A percentile compares a stretch with the other conserved stretches of the same genome.
phyloP scores from a whole-genome alignment of 2,888 invertebrate species.

The Philopedon plagiatum region DNA sequence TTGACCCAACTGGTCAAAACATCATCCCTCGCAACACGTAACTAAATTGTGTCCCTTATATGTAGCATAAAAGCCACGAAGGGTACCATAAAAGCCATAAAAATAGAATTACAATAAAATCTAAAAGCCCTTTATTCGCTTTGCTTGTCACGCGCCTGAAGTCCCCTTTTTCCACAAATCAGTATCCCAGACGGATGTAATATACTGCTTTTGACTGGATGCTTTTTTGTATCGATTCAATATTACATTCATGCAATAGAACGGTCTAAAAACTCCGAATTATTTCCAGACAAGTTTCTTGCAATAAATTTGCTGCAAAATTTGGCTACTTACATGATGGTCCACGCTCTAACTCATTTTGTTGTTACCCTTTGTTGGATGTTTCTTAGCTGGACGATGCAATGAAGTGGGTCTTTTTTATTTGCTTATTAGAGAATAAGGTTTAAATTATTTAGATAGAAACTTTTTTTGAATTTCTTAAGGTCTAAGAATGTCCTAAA shows the following conservation, averaged over 20 bases:
- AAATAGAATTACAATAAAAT: slow-evolving; percentile 50
- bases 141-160: slow-evolving; percentile 36
- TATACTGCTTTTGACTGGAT: slow-evolving; percentile 43
- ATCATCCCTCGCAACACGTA: slow-evolving; percentile 24
- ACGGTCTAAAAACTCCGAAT: slow-evolving; percentile 1
- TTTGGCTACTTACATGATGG: not conserved
- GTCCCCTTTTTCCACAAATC: slow-evolving; percentile 48
- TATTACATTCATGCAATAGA: slow-evolving; percentile 25
- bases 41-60: slow-evolving; percentile 39
- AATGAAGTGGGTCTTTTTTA: too few relatives aligned
- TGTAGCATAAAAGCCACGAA: slow-evolving; percentile 29
- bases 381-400: too few relatives aligned
- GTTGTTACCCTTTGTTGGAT: too few relatives aligned
- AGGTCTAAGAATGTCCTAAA: too few relatives aligned
- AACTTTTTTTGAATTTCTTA: too few relatives aligned
- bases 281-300: slow-evolving; percentile 12
- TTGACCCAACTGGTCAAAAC: slow-evolving; percentile 18
- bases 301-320: not conserved
- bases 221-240: slow-evolving; percentile 30
- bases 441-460: too few relatives aligned
- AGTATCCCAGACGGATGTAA: slow-evolving; percentile 49
- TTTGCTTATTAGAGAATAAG: too few relatives aligned
- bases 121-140: slow-evolving; percentile 49
- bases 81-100: slow-evolving; percentile 45
- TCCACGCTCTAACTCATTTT: too few relatives aligned